Percentiles rank a stretch among this genome's conserved stretches.
Conservation (phyloP, 2,888 invertebrate genomes). For the Pseudococcus jackbeardsleyi region DNA sequence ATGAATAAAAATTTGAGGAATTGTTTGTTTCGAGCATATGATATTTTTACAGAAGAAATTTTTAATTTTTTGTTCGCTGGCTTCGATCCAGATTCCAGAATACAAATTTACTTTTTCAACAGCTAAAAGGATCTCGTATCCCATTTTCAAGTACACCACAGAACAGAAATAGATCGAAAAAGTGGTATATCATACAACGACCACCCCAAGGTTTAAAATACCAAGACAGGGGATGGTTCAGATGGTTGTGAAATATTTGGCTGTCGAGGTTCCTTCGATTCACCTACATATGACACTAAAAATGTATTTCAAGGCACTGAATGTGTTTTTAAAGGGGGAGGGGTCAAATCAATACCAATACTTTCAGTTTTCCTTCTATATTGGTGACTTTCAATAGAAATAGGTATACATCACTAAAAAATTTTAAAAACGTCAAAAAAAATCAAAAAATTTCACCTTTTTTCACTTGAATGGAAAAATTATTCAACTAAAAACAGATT, state of each 20-base stretch:
- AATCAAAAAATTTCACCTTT: too few relatives aligned
- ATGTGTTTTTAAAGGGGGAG: too few relatives aligned
- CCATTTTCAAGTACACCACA: background rate
- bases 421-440: too few relatives aligned
- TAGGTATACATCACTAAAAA: too few relatives aligned
- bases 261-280: background rate
- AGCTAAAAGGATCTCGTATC: background rate
- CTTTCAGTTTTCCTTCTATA: too few relatives aligned
- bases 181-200: background rate
- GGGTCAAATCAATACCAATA: too few relatives aligned
- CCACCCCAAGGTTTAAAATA: background rate
- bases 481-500: too few relatives aligned
- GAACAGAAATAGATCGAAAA: background rate
- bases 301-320: too few relatives aligned
- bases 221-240: background rate
- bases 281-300: too few relatives aligned
- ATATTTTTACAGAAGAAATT: background rate
- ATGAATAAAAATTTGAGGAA: too few relatives aligned
- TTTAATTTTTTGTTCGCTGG: constrained; percentile 4
- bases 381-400: too few relatives aligned
- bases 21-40: background rate
- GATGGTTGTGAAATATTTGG: background rate
- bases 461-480: too few relatives aligned
- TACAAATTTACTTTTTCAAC: background rate
- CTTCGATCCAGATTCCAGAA: background rate